Evolutionary conservation across 2,797 vertebrate species (phyloP).

Genomic region (Rhinogobio ventralis): DNA sequence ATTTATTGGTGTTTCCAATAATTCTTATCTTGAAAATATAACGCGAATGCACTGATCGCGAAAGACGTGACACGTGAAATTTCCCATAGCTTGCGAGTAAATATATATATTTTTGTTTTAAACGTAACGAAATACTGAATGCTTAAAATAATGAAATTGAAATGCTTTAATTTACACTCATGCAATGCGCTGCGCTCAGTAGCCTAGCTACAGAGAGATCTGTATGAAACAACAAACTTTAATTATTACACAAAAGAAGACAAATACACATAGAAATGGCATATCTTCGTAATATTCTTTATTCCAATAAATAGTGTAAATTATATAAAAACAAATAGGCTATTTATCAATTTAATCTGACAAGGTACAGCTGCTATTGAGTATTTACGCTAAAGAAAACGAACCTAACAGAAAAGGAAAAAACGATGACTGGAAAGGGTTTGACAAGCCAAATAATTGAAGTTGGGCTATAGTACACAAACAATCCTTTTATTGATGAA

Average conservation of each 20-base stretch:
- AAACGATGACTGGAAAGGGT: conserved; percentile 20
- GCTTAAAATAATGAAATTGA: neutral
- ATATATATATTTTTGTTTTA: neutral
- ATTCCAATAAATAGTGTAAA: conserved; percentile 55
- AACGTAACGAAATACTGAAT: neutral
- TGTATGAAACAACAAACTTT: conserved; percentile 2
- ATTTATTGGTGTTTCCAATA: neutral
- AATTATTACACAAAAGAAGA: conserved; percentile 48
- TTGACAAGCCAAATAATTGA: conserved; percentile 51
- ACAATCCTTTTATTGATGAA: conserved; percentile 61
- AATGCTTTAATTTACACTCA: neutral
- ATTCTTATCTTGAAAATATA: neutral
- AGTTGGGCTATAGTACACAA: conserved; percentile 50
- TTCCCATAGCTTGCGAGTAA: neutral
- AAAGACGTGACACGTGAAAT: neutral
- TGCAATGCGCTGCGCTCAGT: neutral
- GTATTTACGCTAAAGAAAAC: neutral
- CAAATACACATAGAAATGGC: neutral
- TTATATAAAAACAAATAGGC: conserved; percentile 40
- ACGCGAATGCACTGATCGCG: neutral
- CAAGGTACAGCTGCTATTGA: neutral
- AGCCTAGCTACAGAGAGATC: neutral
- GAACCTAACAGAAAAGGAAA: conserved; percentile 8
- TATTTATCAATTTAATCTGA: neutral
- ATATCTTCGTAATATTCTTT: conserved; percentile 26